Conservation (phyloP, 2,888 invertebrate species). For the Andrena dorsata region DNA sequence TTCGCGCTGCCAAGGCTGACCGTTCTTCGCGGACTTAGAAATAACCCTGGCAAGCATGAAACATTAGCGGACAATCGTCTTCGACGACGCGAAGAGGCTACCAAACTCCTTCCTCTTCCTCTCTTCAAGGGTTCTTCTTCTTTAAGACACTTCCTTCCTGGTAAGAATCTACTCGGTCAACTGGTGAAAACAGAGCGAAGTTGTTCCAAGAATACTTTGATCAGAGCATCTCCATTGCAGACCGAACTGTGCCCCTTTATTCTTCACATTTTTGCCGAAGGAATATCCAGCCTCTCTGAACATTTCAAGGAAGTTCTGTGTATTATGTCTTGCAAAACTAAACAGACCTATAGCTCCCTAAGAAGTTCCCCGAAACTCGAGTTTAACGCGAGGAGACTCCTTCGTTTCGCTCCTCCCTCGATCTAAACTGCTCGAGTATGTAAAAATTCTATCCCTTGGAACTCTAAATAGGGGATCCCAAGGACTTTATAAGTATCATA, state of each 20-base stretch:
- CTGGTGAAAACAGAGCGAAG: not conserved
- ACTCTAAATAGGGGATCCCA: too few species aligned
- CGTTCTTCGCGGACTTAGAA: not conserved
- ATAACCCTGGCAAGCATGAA: not conserved
- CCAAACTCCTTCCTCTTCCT: not conserved
- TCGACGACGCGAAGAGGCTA: not conserved
- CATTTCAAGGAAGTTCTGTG: not conserved
- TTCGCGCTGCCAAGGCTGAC: constrained; percentile 6
- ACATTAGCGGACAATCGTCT: not conserved
- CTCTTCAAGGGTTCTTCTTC: not conserved
- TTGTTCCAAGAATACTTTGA: not conserved
- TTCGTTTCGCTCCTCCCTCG: too few species aligned
- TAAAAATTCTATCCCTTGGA: too few species aligned
- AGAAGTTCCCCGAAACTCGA: too few species aligned
- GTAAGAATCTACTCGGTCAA: not conserved
- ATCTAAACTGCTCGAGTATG: too few species aligned
- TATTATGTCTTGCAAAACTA: too few species aligned
- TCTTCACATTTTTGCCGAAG: not conserved
- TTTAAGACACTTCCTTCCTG: not conserved
- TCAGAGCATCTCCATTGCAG: not conserved
- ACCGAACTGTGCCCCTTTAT: not conserved
- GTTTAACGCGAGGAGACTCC: too few species aligned
- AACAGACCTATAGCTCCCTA: too few species aligned
- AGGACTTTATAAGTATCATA: too few species aligned
- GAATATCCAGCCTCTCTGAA: not conserved